A percentile compares a stretch with the other conserved stretches of the same genome.
Evolutionary conservation across 2,113 vertebrate species (phyloP).

Genomic region (Carollia perspicillata): DNA sequence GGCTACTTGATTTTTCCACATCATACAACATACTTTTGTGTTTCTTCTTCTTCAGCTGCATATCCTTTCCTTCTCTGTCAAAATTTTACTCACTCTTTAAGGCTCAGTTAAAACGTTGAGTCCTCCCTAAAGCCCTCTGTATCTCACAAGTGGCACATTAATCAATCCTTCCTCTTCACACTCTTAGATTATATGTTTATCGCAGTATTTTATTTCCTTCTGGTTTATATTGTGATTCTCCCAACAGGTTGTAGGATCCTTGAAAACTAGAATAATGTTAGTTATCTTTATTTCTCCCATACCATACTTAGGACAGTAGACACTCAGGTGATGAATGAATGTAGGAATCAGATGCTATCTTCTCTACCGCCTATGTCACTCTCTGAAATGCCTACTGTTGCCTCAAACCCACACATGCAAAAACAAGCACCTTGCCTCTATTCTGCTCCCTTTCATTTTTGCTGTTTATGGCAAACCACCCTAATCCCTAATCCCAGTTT

Average conservation of each 20-base stretch:
- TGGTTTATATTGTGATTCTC: conserved; percentile 4
- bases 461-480: neutral
- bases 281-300: neutral
- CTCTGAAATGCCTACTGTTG: neutral
- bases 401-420: neutral
- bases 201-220: neutral
- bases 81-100: neutral
- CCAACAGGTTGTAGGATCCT: neutral
- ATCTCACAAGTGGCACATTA: neutral
- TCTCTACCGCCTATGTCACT: neutral
- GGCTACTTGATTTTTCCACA: neutral
- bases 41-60: neutral
- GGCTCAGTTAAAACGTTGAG: neutral
- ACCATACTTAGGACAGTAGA: neutral
- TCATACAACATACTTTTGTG: neutral
- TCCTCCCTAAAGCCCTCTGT: neutral
- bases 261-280: neutral
- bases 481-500: neutral
- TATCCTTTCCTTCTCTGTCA: neutral
- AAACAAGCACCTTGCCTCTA: neutral
- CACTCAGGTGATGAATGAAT: neutral
- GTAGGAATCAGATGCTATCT: neutral
- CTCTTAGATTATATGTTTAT: neutral
- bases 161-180: neutral
- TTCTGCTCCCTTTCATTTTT: neutral